Base-by-base conservation (phyloP, 1,140 invertebrate species). In the Anthonomus grandis region DNA sequence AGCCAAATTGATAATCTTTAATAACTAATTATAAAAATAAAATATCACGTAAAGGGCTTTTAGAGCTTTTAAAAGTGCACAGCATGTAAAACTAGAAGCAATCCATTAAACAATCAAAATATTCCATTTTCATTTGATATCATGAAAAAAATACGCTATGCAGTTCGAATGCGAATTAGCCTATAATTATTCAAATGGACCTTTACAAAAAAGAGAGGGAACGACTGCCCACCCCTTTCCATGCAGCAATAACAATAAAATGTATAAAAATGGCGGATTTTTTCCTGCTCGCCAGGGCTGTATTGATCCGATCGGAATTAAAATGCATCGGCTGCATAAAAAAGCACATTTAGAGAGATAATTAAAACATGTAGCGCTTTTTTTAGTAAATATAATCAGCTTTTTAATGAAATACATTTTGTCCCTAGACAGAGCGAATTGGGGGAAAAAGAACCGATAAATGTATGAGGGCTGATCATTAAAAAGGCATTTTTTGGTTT, bases 321-420 rank as follows among this genome's bases (percentile, higher is more conserved):
- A 52, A 52, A 52, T 42, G 49, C 49, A 52, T 41, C 49, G 23
- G 37, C 49, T 52, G 44, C 52, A 55, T 45, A 38, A 55, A 52
- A 54, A 45, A 46, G 42, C 52, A 55, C 52, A 55, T 55, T 55
- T 45, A 46, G 22, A 45, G 27, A 55, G 52, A 55, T 55, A 55
- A 55, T 55, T 55, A 55, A 55, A 55, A 55, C 52, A 55, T 47
- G 52, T 55, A 46, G 19, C 52, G 31, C n/a, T n/a, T 55, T 52
- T 52, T 52, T 55, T 45, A 55, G 52, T 36, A 46, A 55, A 55
- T 55, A 55, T 55, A 45, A 55, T 55, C 41, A 47, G 52, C 44
- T 55, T 55, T 55, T 55, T 45, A 55, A 55, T 55, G 42, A 55
- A 55, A 38, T 55, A 45, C 31, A 36, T 46, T 45, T 21, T 23